Conservation (phyloP, 2,113 vertebrate species). For the Coptodon bakossiorum region DNA sequence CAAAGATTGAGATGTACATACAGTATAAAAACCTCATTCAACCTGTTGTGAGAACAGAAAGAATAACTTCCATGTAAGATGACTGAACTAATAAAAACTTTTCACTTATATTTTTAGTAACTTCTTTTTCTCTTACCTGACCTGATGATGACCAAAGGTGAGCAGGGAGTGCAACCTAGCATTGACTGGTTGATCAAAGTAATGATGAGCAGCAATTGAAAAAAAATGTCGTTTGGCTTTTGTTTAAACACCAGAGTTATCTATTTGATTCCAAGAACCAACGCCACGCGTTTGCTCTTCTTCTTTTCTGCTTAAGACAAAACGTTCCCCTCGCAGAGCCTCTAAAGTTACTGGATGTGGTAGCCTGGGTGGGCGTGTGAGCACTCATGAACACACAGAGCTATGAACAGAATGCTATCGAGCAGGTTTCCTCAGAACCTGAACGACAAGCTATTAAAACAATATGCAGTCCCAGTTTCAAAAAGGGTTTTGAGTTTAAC, state of each 20-base stretch:
- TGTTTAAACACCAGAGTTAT: neutral
- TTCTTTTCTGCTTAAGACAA: neutral
- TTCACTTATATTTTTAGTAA: neutral
- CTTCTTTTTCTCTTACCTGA: constrained; percentile 45
- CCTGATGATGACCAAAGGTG: constrained; percentile 6
- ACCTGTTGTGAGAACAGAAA: neutral
- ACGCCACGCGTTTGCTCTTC: neutral
- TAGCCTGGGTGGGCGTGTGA: constrained; percentile 40
- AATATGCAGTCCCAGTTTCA: neutral
- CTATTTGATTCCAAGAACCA: neutral
- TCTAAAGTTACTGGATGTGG: neutral
- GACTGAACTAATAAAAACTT: neutral
- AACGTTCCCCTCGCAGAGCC: neutral
- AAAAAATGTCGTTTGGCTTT: neutral
- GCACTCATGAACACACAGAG: neutral
- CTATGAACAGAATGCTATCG: constrained; percentile 60
- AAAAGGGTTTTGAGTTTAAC: neutral
- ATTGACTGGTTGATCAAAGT: constrained; percentile 4
- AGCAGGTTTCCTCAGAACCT: constrained; percentile 45
- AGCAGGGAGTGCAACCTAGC: neutral
- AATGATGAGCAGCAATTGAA: neutral
- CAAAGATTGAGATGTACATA: neutral
- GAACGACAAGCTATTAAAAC: constrained; percentile 29
- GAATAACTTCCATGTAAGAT: neutral
- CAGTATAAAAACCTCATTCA: fast-evolving